A percentile compares a stretch with the other conserved stretches of the same genome.
Conservation (phyloP, 2,113 vertebrate species). For the Sisor rabdophorus region DNA sequence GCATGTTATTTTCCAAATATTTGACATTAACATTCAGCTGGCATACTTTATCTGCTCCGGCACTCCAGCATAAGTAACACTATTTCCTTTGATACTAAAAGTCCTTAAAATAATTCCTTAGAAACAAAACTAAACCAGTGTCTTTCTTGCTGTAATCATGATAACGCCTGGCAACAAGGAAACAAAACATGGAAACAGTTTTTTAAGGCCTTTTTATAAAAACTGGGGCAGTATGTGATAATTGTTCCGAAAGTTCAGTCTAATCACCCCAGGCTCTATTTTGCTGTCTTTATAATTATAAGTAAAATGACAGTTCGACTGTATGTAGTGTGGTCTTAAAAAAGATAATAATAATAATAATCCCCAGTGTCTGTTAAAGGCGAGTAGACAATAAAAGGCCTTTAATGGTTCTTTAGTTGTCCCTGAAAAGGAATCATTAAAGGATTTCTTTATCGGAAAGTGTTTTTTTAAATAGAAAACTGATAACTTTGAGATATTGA, state of each 20-base stretch:
- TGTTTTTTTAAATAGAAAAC: neutral
- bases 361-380: neutral
- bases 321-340: slow-evolving; percentile 1
- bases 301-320: neutral
- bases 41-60: slow-evolving; percentile 31
- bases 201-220: too few relatives aligned
- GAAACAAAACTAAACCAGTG: slow-evolving; percentile 16
- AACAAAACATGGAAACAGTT: slow-evolving; percentile 6
- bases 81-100: slow-evolving; percentile 36
- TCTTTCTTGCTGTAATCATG: slow-evolving; percentile 10
- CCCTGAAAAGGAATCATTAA: neutral
- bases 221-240: neutral
- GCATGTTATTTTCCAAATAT: slow-evolving; percentile 23
- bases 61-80: slow-evolving; percentile 23
- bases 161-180: slow-evolving; percentile 40
- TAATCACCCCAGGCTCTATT: slow-evolving; percentile 1
- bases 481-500: neutral
- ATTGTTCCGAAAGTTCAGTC: neutral
- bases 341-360: neutral
- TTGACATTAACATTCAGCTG: slow-evolving; percentile 30
- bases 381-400: neutral
- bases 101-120: slow-evolving; percentile 34
- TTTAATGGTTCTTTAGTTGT: neutral
- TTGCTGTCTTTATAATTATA: neutral
- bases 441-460: neutral